phyloP scores from a whole-genome alignment of 2,797 vertebrate species.

The Enteromius fasciolatus region DNA sequence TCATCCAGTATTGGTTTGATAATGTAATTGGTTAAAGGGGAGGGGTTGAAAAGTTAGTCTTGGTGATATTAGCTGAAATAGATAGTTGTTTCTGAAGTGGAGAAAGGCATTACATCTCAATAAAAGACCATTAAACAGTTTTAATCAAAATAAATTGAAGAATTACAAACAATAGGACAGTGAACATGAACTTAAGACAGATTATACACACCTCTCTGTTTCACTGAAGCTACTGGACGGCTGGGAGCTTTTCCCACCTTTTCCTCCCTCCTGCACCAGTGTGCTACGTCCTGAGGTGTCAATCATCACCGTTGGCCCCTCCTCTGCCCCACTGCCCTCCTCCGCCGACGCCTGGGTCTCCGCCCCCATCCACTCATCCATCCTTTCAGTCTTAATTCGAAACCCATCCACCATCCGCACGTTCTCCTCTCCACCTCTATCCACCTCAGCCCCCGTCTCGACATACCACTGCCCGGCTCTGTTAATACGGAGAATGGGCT shows the following conservation, averaged over 20 bases:
- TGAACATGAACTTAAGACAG: not conserved
- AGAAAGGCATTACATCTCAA: not conserved
- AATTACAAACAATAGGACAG: not conserved
- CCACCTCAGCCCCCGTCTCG: conserved; percentile 80
- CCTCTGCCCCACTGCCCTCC: conserved; percentile 87
- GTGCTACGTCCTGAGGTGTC: conserved; percentile 89
- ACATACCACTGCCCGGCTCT: conserved; percentile 97
- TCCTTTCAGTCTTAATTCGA: conserved; percentile 90
- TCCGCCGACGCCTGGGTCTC: conserved; percentile 88
- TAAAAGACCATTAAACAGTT: not conserved
- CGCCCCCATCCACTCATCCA: conserved; percentile 91
- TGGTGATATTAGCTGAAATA: not conserved
- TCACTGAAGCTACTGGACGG: conserved; percentile 92
- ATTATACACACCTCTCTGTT: conserved; percentile 78
- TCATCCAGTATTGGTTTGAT: not conserved
- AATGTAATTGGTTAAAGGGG: not conserved
- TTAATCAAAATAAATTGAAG: not conserved
- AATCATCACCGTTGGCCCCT: conserved; percentile 90
- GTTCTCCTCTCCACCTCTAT: conserved; percentile 79
- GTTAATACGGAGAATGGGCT: conserved; percentile 93
- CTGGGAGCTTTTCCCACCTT: conserved; percentile 82
- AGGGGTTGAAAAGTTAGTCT: not conserved
- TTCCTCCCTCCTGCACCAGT: conserved; percentile 80
- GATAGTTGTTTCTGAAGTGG: not conserved
- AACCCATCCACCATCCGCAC: conserved; percentile 84